Evolutionary conservation across 2,888 invertebrate species (phyloP).

Genomic region (Trichacis sp.): DNA sequence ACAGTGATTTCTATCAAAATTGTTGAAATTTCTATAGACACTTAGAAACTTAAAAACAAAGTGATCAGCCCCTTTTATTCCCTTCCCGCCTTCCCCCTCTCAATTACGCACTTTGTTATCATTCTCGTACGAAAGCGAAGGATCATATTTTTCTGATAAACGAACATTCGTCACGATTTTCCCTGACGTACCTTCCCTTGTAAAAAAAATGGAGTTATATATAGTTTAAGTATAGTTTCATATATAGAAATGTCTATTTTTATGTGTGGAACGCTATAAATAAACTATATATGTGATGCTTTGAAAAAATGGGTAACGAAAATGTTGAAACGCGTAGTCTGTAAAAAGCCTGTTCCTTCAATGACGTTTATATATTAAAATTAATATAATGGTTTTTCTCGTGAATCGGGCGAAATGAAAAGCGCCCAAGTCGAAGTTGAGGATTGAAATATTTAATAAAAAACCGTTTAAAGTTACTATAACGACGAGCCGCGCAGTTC

Average conservation of each 20-base stretch:
- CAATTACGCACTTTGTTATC: slow-evolving; percentile 18
- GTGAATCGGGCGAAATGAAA: too few species aligned
- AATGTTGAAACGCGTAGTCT: slow-evolving; percentile 19
- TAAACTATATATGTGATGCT: slow-evolving; percentile 1
- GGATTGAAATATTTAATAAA: slow-evolving; percentile 35
- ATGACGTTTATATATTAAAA: slow-evolving; percentile 10
- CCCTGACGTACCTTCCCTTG: slow-evolving; percentile 14
- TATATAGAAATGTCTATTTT: slow-evolving; percentile 1
- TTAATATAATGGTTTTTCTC: neutral
- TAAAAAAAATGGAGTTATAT: neutral
- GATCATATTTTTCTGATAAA: slow-evolving; percentile 5
- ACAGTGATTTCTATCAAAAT: neutral
- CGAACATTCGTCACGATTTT: slow-evolving; percentile 14
- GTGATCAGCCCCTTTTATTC: too few species aligned
- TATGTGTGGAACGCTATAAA: slow-evolving; percentile 1
- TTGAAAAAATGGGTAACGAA: neutral
- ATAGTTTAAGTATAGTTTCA: slow-evolving; percentile 1
- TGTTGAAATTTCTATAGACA: too few species aligned
- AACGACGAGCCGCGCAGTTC: slow-evolving; percentile 17
- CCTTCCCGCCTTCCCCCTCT: neutral
- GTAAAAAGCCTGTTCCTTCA: slow-evolving; percentile 27
- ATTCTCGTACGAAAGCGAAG: slow-evolving; percentile 15
- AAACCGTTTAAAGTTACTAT: slow-evolving; percentile 15
- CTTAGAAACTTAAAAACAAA: too few species aligned
- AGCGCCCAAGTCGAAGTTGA: slow-evolving; percentile 21